These are phyloP conservation scores for Terrapene triunguis DNA, from an alignment of 2,113 vertebrate species.

Conservation along the genomic window DNA sequence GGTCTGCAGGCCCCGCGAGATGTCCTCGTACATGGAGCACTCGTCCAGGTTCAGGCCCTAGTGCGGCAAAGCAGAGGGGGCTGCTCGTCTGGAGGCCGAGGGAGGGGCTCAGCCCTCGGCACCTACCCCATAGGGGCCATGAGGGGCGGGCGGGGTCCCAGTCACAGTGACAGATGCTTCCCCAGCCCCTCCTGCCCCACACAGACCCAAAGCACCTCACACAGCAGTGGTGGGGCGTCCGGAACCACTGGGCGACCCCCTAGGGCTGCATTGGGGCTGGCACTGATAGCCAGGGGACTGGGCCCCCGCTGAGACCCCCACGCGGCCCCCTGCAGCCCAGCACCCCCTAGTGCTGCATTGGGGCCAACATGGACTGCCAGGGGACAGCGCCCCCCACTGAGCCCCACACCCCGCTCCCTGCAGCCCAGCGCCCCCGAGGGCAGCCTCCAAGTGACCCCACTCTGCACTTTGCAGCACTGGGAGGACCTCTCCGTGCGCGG, in stretches of 20 bases:
- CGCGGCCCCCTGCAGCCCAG: too few species aligned
- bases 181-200: neutral
- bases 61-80: neutral
- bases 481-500: too few species aligned
- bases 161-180: neutral
- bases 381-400: too few species aligned
- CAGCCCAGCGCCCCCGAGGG: too few species aligned
- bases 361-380: too few species aligned
- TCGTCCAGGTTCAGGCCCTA: conserved; percentile 77
- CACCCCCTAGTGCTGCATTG: too few species aligned
- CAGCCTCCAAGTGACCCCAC: neutral
- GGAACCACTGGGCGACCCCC: neutral
- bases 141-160: neutral
- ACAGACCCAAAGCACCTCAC: neutral
- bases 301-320: neutral
- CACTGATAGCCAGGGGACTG: neutral
- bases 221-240: neutral
- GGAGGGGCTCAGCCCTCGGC: neutral
- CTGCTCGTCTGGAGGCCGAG: neutral
- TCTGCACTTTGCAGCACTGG: too few species aligned
- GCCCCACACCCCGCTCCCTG: too few species aligned
- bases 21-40: conserved; percentile 80
- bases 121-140: neutral
- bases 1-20: conserved; percentile 76
- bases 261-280: too few species aligned